Evolutionary conservation across 2,797 vertebrate genomes (phyloP), one percentile per base, ranked within the genome.

Genomic region (Pangasius larnaudii): DNA sequence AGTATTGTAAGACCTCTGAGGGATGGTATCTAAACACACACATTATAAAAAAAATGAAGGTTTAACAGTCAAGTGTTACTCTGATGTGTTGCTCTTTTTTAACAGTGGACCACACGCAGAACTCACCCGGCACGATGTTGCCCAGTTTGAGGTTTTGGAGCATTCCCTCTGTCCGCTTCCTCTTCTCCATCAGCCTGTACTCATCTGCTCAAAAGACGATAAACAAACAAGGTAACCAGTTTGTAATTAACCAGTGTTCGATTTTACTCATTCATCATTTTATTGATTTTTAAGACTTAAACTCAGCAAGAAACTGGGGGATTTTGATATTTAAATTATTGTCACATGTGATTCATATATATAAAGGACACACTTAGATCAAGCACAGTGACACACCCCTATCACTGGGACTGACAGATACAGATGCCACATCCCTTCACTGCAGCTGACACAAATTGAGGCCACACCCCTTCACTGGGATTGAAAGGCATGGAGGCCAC

Each of bases 171-270:
- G 97, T 98, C 1, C 97, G 94, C 91, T 98, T 98, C 16, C 97
- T 96, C 91, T 99, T 99, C 92, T 98, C 97, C 79, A 94, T 95
- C 77, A 98, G 95, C 51, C 95, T 93, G 93, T 98, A 97, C 88
- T 98, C 97, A 82, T 97, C 97, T 98, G 88, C 30, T 58, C 75
- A 49, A 39, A 0, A 33, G 58, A n/a, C 33, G n/a, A 42, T 42
- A 61, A 24, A 63, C 30, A n/a, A 71, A 39, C 2, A 53, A 42
- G 51, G n/a, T 8, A 13, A 9, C 59, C n/a, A 36, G 36, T 42
- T 14, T 24, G 27, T 49, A 19, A 46, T 46, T 46, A 46, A 46
- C 42, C 42, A 46, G 42, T 63, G 8, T 11, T 61, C 56, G 49
- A 8, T 65, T 65, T 83, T 30, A 83, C 39, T 46, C 36, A n/a